A percentile compares a stretch with the other conserved stretches of the same genome.
These are phyloP conservation scores for Drosophila cognata DNA, from an alignment of 2,888 invertebrate species.

Conservation along the genomic window DNA sequence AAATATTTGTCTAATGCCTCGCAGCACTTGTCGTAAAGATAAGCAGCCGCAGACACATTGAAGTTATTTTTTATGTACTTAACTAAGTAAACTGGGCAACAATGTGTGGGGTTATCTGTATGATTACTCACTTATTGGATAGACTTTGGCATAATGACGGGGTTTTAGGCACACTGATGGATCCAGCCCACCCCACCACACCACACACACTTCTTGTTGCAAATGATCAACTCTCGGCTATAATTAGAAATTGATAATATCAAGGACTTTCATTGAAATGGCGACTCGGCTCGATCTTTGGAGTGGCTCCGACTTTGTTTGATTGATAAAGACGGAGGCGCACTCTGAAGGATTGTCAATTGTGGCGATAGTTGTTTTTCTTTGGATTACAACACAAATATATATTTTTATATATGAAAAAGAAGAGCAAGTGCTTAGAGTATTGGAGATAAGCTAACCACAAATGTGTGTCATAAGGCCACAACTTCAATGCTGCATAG, in stretches of 20 bases:
- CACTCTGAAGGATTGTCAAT: constrained; percentile 23
- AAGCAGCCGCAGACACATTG: constrained; percentile 25
- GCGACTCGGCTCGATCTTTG: constrained; percentile 29
- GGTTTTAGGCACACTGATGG: neutral
- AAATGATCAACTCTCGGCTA: neutral
- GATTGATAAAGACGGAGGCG: constrained; percentile 42
- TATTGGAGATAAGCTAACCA: constrained; percentile 70
- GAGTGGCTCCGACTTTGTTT: constrained; percentile 51
- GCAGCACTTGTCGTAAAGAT: constrained; percentile 52
- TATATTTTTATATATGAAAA: neutral
- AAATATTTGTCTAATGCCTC: constrained; percentile 43
- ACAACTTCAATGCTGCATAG: constrained; percentile 75
- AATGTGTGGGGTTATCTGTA: constrained; percentile 25
- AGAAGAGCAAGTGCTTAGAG: constrained; percentile 28
- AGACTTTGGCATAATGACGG: neutral
- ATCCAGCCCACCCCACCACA: neutral
- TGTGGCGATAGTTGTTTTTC: constrained; percentile 19
- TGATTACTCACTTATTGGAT: constrained; percentile 10
- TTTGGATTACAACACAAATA: neutral
- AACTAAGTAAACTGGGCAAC: constrained; percentile 10
- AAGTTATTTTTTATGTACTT: constrained; percentile 26
- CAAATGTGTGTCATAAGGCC: constrained; percentile 80
- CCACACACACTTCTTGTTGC: neutral
- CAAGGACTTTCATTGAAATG: constrained; percentile 39
- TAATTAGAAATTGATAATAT: constrained; percentile 38